Evolutionary conservation across 92 coral and sea anemone species (phyloP).

Genomic region (Paramuricea clavata): DNA sequence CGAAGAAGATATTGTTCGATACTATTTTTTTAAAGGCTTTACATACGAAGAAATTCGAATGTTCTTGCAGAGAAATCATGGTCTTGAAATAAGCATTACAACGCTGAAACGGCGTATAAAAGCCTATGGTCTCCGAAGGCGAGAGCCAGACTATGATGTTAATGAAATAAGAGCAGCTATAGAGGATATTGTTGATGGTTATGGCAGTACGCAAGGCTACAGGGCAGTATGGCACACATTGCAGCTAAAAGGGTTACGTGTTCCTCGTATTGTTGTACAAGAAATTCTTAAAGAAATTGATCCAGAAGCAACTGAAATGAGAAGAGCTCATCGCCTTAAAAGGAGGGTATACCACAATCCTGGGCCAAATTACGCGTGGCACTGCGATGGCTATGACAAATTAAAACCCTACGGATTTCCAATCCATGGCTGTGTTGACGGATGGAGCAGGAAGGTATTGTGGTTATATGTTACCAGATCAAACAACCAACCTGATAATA

Average conservation of each 20-base stretch:
- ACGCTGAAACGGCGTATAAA: conserved; percentile 58
- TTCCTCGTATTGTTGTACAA: conserved; percentile 65
- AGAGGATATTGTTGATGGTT: conserved; percentile 58
- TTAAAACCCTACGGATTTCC: conserved; percentile 52
- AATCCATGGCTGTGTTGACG: too few relatives aligned
- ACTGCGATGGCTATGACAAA: conserved; percentile 58
- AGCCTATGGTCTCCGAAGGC: conserved; percentile 35
- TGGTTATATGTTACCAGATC: too few relatives aligned
- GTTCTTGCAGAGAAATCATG: conserved; percentile 46
- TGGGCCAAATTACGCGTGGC: too few relatives aligned
- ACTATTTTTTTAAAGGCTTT: conserved; percentile 22
- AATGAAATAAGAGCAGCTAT: conserved; percentile 42
- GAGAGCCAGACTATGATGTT: conserved; percentile 49
- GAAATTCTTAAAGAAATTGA: conserved; percentile 60
- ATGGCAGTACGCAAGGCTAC: conserved; percentile 62
- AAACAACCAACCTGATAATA: too few relatives aligned
- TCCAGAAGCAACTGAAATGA: conserved; percentile 60
- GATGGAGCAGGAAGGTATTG: too few relatives aligned
- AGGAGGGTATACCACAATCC: conserved; percentile 52
- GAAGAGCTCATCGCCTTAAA: conserved; percentile 59
- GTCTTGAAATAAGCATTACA: conserved; percentile 39
- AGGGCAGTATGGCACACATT: conserved; percentile 63
- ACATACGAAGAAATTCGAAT: conserved; percentile 43
- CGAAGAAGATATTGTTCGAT: conserved; percentile 14
- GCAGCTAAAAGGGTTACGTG: conserved; percentile 59